phyloP scores from a whole-genome alignment of 1,140 invertebrate species.

The Glossosoma conforme region DNA sequence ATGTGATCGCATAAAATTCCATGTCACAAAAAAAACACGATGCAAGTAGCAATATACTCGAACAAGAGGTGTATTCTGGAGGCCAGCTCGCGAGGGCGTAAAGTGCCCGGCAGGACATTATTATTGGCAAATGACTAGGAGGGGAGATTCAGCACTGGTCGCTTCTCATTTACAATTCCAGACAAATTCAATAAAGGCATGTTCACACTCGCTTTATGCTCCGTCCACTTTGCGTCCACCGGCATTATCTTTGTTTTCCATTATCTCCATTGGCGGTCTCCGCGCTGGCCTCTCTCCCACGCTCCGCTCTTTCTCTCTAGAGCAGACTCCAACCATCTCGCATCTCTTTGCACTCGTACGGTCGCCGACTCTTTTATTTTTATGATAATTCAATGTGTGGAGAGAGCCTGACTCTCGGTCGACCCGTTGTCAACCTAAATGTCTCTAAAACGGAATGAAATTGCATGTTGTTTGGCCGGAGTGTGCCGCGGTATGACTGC shows the following conservation, averaged over 20 bases:
- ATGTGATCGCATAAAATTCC: too few species aligned
- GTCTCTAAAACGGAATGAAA: conserved; percentile 11
- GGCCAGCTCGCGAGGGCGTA: background rate
- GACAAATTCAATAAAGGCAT: conserved; percentile 31
- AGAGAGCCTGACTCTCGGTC: conserved; percentile 3
- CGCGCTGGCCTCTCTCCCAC: background rate
- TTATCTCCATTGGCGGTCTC: conserved; percentile 17
- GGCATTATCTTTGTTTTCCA: conserved; percentile 30
- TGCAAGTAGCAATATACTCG: too few species aligned
- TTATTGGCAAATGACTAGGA: background rate
- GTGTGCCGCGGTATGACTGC: too few species aligned
- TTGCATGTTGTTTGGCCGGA: conserved; percentile 13
- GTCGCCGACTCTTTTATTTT: conserved; percentile 20
- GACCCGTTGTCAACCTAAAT: conserved; percentile 6
- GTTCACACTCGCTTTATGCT: conserved; percentile 28
- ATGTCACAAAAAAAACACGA: too few species aligned
- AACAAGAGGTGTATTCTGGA: background rate
- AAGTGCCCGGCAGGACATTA: too few species aligned
- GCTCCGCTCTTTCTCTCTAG: conserved; percentile 5
- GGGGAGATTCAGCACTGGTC: conserved; percentile 4
- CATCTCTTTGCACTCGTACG: too few species aligned
- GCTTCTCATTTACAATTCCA: conserved; percentile 30
- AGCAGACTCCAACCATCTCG: background rate
- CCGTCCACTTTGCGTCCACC: conserved; percentile 27
- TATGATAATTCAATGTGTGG: conserved; percentile 26